Evolutionary conservation across 1,140 invertebrate species (phyloP).

Genomic region (Polyergus mexicanus): DNA sequence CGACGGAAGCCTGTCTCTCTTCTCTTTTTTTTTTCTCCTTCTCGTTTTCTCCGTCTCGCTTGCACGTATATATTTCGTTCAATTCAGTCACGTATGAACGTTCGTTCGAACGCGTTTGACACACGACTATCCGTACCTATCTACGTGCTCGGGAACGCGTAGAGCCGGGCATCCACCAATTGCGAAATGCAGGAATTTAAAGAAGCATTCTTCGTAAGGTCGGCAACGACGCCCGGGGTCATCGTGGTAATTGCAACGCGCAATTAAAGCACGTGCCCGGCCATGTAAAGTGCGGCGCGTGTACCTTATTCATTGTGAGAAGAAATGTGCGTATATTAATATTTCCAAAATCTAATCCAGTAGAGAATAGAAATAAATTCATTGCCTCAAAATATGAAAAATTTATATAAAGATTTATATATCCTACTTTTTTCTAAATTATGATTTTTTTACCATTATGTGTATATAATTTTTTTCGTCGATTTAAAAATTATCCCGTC

Average conservation of each 20-base stretch:
- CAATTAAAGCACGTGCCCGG: constrained; percentile 58
- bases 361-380: not conserved
- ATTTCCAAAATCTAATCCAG: constrained; percentile 25
- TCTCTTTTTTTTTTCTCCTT: constrained; percentile 17
- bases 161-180: constrained; percentile 77
- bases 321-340: constrained; percentile 36
- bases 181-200: constrained; percentile 81
- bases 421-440: not conserved
- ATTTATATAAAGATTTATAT: not conserved
- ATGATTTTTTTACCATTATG: not conserved
- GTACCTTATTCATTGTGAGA: not conserved
- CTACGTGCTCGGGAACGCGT: constrained; percentile 69
- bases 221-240: constrained; percentile 59
- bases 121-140: constrained; percentile 52
- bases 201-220: constrained; percentile 73
- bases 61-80: not conserved
- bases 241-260: constrained; percentile 50
- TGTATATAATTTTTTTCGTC: not conserved
- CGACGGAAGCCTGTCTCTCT: constrained; percentile 17
- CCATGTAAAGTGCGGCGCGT: not conserved
- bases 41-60: not conserved
- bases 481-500: not conserved
- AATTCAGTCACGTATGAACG: constrained; percentile 32
- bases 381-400: not conserved
- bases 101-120: constrained; percentile 49